Conservation (phyloP, 2,888 invertebrate genomes). For the Papilio demoleus region DNA sequence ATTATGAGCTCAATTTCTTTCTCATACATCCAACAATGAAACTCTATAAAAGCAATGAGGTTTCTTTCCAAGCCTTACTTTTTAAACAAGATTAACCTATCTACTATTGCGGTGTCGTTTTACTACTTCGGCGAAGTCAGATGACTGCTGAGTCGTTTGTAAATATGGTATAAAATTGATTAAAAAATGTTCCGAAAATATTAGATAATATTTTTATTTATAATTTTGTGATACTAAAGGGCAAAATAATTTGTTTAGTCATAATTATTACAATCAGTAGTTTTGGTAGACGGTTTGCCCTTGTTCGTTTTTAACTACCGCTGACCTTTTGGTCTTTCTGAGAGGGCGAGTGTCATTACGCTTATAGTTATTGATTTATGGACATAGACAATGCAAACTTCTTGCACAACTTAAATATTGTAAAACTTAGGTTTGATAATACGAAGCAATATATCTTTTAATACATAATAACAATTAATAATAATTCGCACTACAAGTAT, state of each 20-base stretch:
- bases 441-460: neutral
- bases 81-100: neutral
- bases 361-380: constrained; percentile 19
- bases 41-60: neutral
- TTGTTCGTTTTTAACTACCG: constrained; percentile 47
- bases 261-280: constrained; percentile 38
- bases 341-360: constrained; percentile 42
- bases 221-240: too few species aligned
- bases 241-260: constrained; percentile 6
- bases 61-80: neutral
- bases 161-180: too few species aligned
- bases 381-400: neutral
- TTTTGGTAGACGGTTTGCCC: constrained; percentile 39
- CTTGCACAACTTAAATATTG: constrained; percentile 11
- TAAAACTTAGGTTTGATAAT: neutral
- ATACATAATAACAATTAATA: too few species aligned
- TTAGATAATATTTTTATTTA: too few species aligned
- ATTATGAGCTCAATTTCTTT: too few species aligned
- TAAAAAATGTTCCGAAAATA: too few species aligned
- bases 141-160: too few species aligned
- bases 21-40: too few species aligned
- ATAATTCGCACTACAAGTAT: too few species aligned
- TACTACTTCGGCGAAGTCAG: too few species aligned
- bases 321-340: constrained; percentile 44
- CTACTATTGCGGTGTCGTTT: neutral